A percentile compares a stretch with the other conserved stretches of the same genome.
These are phyloP conservation scores for Cynocephalus volans DNA, from an alignment of 2,113 vertebrate genomes.

Conservation along the genomic window DNA sequence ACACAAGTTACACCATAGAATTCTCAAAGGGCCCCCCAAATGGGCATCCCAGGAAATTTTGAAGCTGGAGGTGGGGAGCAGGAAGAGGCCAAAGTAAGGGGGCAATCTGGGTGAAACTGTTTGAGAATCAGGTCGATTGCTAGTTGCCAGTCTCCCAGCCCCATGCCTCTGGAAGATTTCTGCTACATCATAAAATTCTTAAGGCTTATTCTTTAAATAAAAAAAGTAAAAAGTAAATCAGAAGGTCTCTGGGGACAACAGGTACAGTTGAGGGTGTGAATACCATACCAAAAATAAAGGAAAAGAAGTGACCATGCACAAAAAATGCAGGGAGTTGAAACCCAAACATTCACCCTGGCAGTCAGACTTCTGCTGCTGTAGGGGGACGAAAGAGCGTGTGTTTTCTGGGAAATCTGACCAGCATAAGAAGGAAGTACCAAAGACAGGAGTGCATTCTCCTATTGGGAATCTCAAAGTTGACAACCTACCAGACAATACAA, in stretches of 20 bases:
- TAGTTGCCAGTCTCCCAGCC: background rate
- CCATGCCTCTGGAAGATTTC: background rate
- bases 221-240: background rate
- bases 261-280: background rate
- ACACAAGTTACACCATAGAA: background rate
- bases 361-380: background rate
- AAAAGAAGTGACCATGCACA: background rate
- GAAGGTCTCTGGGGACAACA: fast-evolving
- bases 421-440: background rate
- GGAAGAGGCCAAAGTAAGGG: background rate
- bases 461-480: background rate
- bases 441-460: background rate
- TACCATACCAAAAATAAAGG: background rate
- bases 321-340: background rate
- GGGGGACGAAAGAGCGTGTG: background rate
- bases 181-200: background rate
- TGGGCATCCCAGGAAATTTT: background rate
- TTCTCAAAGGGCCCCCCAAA: background rate
- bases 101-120: background rate
- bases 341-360: background rate
- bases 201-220: background rate
- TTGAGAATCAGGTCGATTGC: background rate
- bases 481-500: background rate
- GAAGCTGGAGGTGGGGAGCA: background rate
- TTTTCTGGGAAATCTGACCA: background rate